Evolutionary conservation across 2,888 invertebrate species (phyloP).

Genomic region (Dermolepida albohirtum): DNA sequence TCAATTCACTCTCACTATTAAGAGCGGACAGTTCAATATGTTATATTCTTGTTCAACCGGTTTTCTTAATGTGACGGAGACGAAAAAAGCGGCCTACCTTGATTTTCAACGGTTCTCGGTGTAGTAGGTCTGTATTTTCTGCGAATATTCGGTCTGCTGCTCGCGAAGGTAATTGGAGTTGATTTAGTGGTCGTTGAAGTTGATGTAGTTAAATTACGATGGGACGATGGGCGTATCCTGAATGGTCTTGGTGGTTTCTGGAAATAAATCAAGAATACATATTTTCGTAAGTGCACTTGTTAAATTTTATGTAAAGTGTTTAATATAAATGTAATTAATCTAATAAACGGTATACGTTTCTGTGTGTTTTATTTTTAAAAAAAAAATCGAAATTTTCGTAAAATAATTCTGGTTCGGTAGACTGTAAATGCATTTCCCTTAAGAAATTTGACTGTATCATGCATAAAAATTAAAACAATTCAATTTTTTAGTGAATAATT

Average conservation of each 20-base stretch:
- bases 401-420: no score
- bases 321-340: constrained; percentile 5
- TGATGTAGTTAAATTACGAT: constrained; percentile 50
- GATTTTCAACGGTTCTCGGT: constrained; percentile 27
- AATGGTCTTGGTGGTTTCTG: constrained; percentile 45
- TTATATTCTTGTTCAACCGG: constrained; percentile 12
- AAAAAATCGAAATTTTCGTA: no score
- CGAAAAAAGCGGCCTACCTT: constrained; percentile 37
- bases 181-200: constrained; percentile 54
- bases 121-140: constrained; percentile 42
- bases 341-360: constrained; percentile 31
- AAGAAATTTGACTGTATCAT: no score
- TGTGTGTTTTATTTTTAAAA: constrained; percentile 23
- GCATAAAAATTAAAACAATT: no score
- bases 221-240: constrained; percentile 20
- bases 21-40: constrained; percentile 6
- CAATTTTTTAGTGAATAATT: no score
- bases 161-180: constrained; percentile 31
- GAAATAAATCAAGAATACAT: constrained; percentile 31
- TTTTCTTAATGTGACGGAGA: constrained; percentile 15
- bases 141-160: constrained; percentile 34
- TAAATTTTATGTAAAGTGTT: not conserved
- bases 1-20: constrained; percentile 22
- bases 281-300: not conserved
- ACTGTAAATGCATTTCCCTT: no score